phyloP scores from a whole-genome alignment of 2,797 vertebrate genomes.

The Bufotes viridis region DNA sequence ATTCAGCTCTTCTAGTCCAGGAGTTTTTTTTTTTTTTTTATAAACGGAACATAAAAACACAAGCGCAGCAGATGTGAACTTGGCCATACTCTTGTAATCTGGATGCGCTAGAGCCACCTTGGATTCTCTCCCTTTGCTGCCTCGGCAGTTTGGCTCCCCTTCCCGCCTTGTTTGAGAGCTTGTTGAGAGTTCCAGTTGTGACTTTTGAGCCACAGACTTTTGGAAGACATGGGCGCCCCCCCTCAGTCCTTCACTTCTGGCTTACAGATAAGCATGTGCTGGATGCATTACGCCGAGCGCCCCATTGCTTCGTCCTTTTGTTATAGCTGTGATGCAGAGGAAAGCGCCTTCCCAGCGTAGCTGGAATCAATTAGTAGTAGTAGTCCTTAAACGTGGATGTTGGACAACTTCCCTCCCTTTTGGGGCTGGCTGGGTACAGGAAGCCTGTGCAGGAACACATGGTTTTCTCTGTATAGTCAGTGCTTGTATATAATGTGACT shows the following conservation, averaged over 20 bases:
- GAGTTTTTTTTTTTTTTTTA: too few species aligned
- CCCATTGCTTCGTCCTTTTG: neutral
- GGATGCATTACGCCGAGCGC: constrained; percentile 22
- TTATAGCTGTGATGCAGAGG: constrained; percentile 6
- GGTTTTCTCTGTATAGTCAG: neutral
- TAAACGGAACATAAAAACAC: too few species aligned
- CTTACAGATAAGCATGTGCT: constrained; percentile 27
- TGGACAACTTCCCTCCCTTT: constrained; percentile 12
- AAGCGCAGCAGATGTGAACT: neutral
- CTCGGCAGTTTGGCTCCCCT: constrained; percentile 7
- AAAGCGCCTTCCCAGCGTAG: neutral
- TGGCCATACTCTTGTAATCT: neutral
- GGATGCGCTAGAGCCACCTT: neutral
- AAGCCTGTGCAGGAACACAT: neutral
- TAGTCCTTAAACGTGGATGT: constrained; percentile 31
- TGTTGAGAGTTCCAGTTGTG: constrained; percentile 35
- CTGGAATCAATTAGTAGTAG: constrained; percentile 40
- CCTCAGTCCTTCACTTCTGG: neutral
- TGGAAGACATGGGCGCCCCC: neutral
- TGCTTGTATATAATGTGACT: neutral
- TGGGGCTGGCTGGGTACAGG: constrained; percentile 4
- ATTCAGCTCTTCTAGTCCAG: too few species aligned
- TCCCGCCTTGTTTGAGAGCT: neutral
- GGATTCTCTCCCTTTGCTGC: neutral
- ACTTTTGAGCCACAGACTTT: neutral